Evolutionary conservation across 2,113 vertebrate genomes (phyloP).

Genomic region (Chaenogobius annularis): DNA sequence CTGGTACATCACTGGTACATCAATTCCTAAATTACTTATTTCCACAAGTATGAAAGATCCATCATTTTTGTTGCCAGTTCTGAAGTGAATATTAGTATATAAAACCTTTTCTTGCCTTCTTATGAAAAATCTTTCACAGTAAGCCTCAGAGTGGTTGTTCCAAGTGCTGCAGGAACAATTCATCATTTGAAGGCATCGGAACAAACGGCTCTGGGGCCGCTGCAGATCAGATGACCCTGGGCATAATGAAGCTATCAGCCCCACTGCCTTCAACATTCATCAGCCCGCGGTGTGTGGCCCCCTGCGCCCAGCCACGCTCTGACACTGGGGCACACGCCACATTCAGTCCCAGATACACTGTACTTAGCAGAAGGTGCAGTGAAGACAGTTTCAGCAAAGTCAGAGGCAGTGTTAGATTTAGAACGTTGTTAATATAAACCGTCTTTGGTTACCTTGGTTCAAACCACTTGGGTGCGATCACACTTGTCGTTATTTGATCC

Average conservation of each 20-base stretch:
- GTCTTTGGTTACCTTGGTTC: too few relatives aligned
- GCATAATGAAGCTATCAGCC: slow-evolving; percentile 44
- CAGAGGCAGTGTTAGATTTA: neutral
- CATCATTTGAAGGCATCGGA: slow-evolving; percentile 17
- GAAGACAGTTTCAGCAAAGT: neutral
- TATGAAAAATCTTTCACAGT: too few relatives aligned
- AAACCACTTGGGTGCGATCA: too few relatives aligned
- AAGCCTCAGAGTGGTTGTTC: slow-evolving; percentile 1
- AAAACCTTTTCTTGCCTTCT: too few relatives aligned
- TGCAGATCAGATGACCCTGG: slow-evolving; percentile 16
- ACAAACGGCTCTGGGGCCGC: slow-evolving; percentile 12
- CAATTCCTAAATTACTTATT: too few relatives aligned
- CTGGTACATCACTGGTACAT: too few relatives aligned
- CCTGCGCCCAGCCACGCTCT: slow-evolving; percentile 20
- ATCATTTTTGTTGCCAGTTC: too few relatives aligned
- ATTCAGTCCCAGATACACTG: neutral
- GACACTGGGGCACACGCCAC: neutral
- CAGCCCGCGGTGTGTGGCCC: slow-evolving; percentile 36
- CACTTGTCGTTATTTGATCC: too few relatives aligned
- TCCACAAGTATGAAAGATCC: too few relatives aligned
- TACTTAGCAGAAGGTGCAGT: neutral
- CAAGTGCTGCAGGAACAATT: slow-evolving; percentile 3
- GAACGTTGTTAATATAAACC: too few relatives aligned
- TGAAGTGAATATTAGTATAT: too few relatives aligned
- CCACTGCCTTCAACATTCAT: slow-evolving; percentile 47